Percentiles rank a stretch among this genome's conserved stretches.
phyloP scores from a whole-genome alignment of 2,888 invertebrate species.

The Tryphoninae sp. region DNA sequence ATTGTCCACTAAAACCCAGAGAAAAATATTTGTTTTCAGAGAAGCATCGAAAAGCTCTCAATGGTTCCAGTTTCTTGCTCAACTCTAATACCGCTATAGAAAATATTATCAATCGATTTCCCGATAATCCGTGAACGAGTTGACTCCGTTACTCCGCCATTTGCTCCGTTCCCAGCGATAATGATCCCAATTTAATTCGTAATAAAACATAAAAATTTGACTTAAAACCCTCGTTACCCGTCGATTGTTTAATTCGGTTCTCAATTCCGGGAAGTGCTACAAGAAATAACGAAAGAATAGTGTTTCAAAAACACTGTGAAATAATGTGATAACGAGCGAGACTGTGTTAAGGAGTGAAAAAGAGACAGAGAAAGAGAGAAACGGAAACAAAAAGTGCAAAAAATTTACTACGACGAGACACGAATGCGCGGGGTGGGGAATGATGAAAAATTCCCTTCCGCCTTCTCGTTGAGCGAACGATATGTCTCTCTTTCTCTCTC shows the following conservation, averaged over 20 bases:
- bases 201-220: background rate
- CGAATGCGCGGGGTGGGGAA: constrained; percentile 13
- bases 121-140: constrained; percentile 8
- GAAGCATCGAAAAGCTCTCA: constrained; percentile 3
- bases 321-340: constrained; percentile 40
- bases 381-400: constrained; percentile 19
- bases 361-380: constrained; percentile 6
- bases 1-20: background rate
- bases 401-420: constrained; percentile 39
- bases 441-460: constrained; percentile 62
- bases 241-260: background rate
- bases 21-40: background rate
- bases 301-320: constrained; percentile 11
- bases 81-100: background rate
- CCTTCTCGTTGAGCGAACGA: constrained; percentile 55
- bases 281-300: constrained; percentile 22
- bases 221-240: background rate
- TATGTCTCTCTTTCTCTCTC: constrained; percentile 34
- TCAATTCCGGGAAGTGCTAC: background rate
- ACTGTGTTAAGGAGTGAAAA: background rate
- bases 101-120: constrained; percentile 13
- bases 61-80: background rate
- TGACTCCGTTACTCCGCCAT: background rate
- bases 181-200: constrained; percentile 3
- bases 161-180: background rate